A percentile compares a stretch with the other conserved stretches of the same genome.
These are phyloP conservation scores for Dasyurus viverrinus DNA, from an alignment of 2,113 vertebrate genomes.

Conservation along the genomic window DNA sequence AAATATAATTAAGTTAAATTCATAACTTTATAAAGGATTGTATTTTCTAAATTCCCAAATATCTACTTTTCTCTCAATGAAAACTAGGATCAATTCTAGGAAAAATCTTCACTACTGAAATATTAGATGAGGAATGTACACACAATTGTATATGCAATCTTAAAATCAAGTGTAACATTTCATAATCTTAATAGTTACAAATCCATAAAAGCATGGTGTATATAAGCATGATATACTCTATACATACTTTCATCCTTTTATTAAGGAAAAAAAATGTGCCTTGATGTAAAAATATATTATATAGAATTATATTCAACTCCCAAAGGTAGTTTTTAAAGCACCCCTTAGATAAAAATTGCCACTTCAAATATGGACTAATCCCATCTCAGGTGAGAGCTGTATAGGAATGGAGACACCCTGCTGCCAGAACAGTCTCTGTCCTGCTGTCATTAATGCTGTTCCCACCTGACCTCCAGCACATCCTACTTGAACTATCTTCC, in stretches of 20 bases:
- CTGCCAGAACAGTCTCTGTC: not conserved
- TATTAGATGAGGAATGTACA: not conserved
- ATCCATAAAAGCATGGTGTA: not conserved
- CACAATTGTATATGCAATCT: not conserved
- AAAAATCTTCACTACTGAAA: not conserved
- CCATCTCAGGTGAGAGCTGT: not conserved
- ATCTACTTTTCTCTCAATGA: not conserved
- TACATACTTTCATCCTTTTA: not conserved
- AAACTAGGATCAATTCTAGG: slow-evolving; percentile 20
- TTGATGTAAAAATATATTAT: not conserved
- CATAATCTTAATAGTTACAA: not conserved
- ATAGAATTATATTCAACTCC: not conserved
- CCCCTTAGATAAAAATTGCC: not conserved
- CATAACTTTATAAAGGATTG: not conserved
- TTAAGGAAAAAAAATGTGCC: slow-evolving; percentile 10
- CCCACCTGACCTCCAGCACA: not conserved
- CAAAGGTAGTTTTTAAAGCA: not conserved
- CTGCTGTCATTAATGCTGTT: not conserved
- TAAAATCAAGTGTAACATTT: not conserved
- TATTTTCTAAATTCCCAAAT: not conserved
- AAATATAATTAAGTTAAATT: slow-evolving; percentile 8
- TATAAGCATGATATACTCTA: not conserved
- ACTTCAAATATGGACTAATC: not conserved
- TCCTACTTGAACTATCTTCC: not conserved
- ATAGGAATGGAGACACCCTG: not conserved